Percentiles rank a stretch among this genome's conserved stretches.
Conservation (phyloP, 2,888 invertebrate genomes). For the Caenorhabditis plicata region DNA sequence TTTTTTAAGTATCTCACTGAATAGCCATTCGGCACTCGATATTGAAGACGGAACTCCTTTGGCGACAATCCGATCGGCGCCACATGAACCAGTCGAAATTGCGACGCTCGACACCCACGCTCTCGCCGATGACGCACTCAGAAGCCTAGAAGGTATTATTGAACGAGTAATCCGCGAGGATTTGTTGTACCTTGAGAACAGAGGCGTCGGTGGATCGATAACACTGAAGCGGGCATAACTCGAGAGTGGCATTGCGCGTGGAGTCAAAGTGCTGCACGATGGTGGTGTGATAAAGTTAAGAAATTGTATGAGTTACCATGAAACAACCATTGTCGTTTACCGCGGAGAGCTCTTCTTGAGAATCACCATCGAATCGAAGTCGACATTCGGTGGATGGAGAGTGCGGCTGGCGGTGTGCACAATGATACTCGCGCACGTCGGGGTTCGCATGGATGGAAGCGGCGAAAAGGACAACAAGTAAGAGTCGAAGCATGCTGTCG, state of each 20-base stretch:
- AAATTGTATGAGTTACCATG: constrained; percentile 14
- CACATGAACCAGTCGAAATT: constrained; percentile 33
- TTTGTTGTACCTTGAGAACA: constrained; percentile 6
- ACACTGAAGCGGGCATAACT: constrained; percentile 26
- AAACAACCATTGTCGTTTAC: constrained; percentile 33
- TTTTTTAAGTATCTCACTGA: background rate
- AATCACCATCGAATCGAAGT: constrained; percentile 18
- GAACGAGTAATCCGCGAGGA: constrained; percentile 1
- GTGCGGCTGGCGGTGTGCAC: constrained; percentile 6
- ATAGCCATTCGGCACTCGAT: constrained; percentile 17
- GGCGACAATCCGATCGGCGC: constrained; percentile 18
- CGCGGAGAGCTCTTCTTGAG: constrained; percentile 11
- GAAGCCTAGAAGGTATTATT: constrained; percentile 12
- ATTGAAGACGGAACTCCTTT: constrained; percentile 15
- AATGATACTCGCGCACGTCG: constrained; percentile 24
- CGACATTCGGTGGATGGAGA: constrained; percentile 16
- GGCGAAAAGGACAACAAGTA: no score
- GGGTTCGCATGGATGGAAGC: no score
- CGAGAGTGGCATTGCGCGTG: constrained; percentile 9
- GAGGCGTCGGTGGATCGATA: constrained; percentile 13
- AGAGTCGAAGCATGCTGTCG: no score
- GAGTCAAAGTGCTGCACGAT: constrained; percentile 25
- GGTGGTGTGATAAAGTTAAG: no score
- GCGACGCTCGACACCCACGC: constrained; percentile 26
- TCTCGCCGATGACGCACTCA: constrained; percentile 14